Base-by-base conservation (phyloP, 1,140 invertebrate species). In the Drosophila truncata region DNA sequence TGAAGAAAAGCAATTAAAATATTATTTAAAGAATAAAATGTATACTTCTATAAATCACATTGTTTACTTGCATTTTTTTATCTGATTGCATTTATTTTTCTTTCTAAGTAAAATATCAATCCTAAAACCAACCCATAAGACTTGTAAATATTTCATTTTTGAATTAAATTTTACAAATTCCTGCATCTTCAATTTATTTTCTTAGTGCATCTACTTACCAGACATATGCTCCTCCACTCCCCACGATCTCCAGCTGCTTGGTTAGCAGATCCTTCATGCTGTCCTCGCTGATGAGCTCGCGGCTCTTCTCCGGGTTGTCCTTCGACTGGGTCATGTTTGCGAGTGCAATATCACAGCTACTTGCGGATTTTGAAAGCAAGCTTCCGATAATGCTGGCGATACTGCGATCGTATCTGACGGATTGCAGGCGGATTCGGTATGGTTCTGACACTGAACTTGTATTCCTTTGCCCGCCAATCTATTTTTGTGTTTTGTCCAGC, bases 261-360 rank as follows among this genome's bases (percentile, higher is more conserved):
- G 88, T 88, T 7, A 92, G 84, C 60, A 92, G 59, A 61, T 92
- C 91, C 62, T 92, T 92, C 65, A 91, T 86, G 37, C 65, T 57
- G 54, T 92, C 77, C 70, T 92, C 91, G 49, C 66, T 91, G 63
- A 92, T 92, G n/a, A 59, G 60, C 65, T 91, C 85, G 31, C 76
- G 78, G 4, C 66, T 63, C 66, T 91, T 91, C 55, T 92, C 91
- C 60, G 63, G 31, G 44, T 90, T 80, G 18, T 91, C 90, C 64
- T 78, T 91, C 25, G 78, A 50, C 33, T 80, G 76, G 37, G 78
- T 70, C 88, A 90, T 88, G 62, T 67, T 67, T 27, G 4, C n/a
- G 42, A 33, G 27, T 18, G 29, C 52, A 44, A 57, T 84, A 76
- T 83, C 80, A 82, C 83, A 80, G 66, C 23, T 46, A 37, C 13